Conservation (phyloP, 1,140 invertebrate species). For the Lysiphlebus fabarum region DNA sequence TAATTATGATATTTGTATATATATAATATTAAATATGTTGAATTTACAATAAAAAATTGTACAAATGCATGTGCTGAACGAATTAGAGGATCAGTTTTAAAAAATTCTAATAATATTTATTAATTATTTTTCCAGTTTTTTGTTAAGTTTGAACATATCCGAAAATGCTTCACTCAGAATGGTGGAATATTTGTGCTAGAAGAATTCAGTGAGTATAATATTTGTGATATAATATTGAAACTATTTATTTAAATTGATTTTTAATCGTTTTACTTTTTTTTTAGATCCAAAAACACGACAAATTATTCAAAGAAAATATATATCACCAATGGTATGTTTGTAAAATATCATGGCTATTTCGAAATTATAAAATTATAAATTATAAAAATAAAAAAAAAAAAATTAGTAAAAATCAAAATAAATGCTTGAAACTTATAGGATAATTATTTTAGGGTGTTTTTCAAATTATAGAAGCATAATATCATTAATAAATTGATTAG, state of each 20-base stretch:
- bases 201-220: slow-evolving; percentile 98
- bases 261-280: no score
- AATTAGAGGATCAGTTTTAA: no score
- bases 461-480: background rate
- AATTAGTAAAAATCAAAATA: no score
- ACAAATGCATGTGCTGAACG: background rate
- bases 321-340: slow-evolving; percentile 96
- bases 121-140: slow-evolving; percentile 86
- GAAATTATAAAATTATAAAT: background rate
- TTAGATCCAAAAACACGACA: slow-evolving; percentile 98
- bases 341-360: no score
- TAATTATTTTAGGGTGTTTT: background rate
- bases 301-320: slow-evolving; percentile 94
- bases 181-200: slow-evolving; percentile 98
- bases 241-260: no score
- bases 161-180: slow-evolving; percentile 98
- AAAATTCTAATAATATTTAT: slow-evolving; percentile 28
- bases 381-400: slow-evolving; percentile 3
- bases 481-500: slow-evolving; percentile 4
- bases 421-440: slow-evolving; percentile 1
- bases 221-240: no score
- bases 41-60: background rate
- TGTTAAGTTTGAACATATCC: slow-evolving; percentile 97
- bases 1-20: no score
- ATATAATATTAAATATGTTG: no score